Percentiles rank a stretch among this genome's conserved stretches.
phyloP scores from a whole-genome alignment of 2,888 invertebrate genomes.

The Drosophila longiperda region DNA sequence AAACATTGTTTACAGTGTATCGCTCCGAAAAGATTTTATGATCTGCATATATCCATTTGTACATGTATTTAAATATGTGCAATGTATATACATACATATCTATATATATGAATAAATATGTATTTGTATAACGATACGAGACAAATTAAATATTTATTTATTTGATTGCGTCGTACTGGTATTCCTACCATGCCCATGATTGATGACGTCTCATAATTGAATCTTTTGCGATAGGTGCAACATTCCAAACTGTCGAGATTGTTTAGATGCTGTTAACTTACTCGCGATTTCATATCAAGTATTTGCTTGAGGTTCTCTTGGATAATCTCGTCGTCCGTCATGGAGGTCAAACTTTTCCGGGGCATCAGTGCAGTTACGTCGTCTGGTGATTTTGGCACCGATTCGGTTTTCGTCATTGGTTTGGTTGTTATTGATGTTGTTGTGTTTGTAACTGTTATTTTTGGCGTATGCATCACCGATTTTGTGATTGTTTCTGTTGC shows the following conservation, averaged over 20 bases:
- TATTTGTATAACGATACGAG: neutral
- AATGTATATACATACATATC: neutral
- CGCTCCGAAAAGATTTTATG: conserved; percentile 1
- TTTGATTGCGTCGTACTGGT: conserved; percentile 5
- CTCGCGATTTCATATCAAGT: conserved; percentile 80
- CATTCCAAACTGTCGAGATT: neutral
- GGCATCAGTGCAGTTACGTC: conserved; percentile 24
- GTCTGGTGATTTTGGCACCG: conserved; percentile 52
- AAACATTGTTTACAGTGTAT: conserved; percentile 51
- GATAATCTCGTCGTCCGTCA: conserved; percentile 80
- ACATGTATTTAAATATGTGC: neutral
- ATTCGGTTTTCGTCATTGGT: neutral
- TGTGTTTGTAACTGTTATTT: conserved; percentile 28
- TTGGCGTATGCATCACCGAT: conserved; percentile 10
- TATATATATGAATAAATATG: neutral
- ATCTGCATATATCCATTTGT: conserved; percentile 1
- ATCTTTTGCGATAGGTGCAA: conserved; percentile 1
- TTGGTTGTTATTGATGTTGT: conserved; percentile 11
- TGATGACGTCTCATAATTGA: conserved; percentile 8
- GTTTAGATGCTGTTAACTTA: conserved; percentile 53
- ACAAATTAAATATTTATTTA: neutral
- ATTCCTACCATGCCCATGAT: neutral
- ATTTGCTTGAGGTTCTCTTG: conserved; percentile 80
- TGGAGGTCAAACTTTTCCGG: conserved; percentile 67
- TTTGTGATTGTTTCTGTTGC: neutral